Evolutionary conservation across 2,888 invertebrate species (phyloP).

Genomic region (Exephanes ischioxanthus): DNA sequence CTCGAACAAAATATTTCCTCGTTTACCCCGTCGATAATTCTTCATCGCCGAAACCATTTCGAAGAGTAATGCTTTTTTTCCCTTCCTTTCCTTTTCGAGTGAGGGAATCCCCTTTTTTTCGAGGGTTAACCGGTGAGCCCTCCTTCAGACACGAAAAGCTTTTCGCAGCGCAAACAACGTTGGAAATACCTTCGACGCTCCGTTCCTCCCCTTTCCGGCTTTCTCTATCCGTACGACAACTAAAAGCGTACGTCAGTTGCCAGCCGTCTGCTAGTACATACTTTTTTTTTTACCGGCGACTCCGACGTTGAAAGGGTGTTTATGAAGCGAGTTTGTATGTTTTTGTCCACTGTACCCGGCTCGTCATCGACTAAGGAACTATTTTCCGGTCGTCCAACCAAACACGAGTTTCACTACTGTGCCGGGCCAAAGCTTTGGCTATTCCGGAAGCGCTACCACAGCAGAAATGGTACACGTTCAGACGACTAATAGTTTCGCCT

Average conservation of each 20-base stretch:
- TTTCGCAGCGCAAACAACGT: conserved; percentile 2
- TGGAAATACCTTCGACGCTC: not conserved
- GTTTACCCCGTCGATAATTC: conserved; percentile 3
- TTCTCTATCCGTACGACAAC: not conserved
- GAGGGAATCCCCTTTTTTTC: not conserved
- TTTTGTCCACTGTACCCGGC: not conserved
- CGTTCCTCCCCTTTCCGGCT: not conserved
- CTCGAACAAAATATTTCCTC: not conserved
- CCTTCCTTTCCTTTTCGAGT: not conserved
- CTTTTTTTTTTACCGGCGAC: not conserved
- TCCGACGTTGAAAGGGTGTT: not conserved
- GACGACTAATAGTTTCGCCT: conserved; percentile 20
- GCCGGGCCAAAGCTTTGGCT: not conserved
- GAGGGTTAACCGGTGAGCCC: not conserved
- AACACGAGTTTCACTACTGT: conserved; percentile 28
- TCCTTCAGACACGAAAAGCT: conserved; percentile 4
- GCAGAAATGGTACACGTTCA: conserved; percentile 4
- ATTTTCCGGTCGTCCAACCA: conserved; percentile 35
- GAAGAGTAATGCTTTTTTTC: not conserved
- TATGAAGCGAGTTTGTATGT: not conserved
- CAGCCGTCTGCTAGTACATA: not conserved
- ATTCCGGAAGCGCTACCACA: conserved; percentile 2
- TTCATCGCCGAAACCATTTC: conserved; percentile 2
- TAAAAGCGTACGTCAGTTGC: not conserved
- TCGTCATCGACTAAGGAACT: conserved; percentile 10